These are phyloP conservation scores for Erythrocercus mccallii DNA, from an alignment of 2,113 vertebrate species.

Conservation along the genomic window DNA sequence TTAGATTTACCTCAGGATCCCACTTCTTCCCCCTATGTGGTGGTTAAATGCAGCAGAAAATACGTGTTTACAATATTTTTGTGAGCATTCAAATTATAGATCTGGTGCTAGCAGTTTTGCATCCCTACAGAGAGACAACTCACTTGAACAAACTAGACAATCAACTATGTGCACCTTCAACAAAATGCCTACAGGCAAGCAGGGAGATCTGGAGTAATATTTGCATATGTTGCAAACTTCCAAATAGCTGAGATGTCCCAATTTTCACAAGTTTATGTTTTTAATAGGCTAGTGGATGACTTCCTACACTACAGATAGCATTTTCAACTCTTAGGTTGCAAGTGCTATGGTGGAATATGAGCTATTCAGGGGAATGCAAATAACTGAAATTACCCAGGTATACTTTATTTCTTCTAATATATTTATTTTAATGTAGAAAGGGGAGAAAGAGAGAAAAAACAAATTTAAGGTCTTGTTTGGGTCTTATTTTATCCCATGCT, in stretches of 20 bases:
- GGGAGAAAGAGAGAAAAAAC: neutral
- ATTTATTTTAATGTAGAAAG: neutral
- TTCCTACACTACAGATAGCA: neutral
- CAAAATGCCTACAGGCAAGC: neutral
- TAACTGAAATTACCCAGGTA: neutral
- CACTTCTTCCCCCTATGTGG: neutral
- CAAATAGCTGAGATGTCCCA: neutral
- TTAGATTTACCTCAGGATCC: neutral
- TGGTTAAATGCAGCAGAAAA: neutral
- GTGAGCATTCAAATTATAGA: neutral
- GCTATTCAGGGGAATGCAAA: neutral
- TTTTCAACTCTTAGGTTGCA: neutral
- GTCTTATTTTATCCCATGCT: neutral
- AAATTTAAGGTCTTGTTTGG: neutral
- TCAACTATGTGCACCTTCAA: neutral
- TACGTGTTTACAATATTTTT: neutral
- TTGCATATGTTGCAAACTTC: neutral
- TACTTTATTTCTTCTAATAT: neutral
- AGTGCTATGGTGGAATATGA: neutral
- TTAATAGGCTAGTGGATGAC: neutral
- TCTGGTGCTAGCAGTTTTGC: neutral
- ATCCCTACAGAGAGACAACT: neutral
- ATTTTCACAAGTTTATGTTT: neutral
- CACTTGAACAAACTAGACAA: neutral
- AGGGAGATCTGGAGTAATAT: neutral